Conservation (phyloP, 2,113 vertebrate species). For the Urocitellus parryii region DNA sequence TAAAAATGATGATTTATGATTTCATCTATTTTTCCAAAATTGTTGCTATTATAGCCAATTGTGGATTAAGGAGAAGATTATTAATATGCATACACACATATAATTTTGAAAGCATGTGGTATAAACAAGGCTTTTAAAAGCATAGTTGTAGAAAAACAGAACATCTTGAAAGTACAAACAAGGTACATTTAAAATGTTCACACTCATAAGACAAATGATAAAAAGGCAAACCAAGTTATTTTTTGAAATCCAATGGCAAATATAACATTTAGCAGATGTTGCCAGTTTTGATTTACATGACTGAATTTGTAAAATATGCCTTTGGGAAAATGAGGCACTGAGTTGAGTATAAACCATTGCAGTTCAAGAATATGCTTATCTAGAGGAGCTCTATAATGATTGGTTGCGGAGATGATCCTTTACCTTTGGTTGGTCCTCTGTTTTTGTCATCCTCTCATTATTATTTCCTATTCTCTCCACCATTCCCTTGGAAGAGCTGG, state of each 20-base stretch:
- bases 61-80: conserved; percentile 29
- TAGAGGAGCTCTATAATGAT: neutral
- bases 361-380: conserved; percentile 3
- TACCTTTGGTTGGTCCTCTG: neutral
- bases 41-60: conserved; percentile 42
- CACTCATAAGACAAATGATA: conserved; percentile 65
- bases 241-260: conserved; percentile 74
- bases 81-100: neutral
- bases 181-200: conserved; percentile 69
- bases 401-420: neutral
- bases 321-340: conserved; percentile 63
- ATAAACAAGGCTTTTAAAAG: conserved; percentile 66
- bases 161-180: conserved; percentile 70
- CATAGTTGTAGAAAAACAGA: conserved; percentile 68
- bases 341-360: conserved; percentile 21
- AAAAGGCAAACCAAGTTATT: conserved; percentile 75
- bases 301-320: conserved; percentile 63
- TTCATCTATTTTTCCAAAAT: conserved; percentile 51
- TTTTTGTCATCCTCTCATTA: neutral
- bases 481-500: neutral
- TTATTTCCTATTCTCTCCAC: neutral
- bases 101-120: conserved; percentile 62
- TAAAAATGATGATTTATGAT: conserved; percentile 54
- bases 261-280: conserved; percentile 76
- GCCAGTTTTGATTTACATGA: conserved; percentile 70